phyloP scores from a whole-genome alignment of 35 echinoderm and acorn worm species.

The Holothuria glaberrima region DNA sequence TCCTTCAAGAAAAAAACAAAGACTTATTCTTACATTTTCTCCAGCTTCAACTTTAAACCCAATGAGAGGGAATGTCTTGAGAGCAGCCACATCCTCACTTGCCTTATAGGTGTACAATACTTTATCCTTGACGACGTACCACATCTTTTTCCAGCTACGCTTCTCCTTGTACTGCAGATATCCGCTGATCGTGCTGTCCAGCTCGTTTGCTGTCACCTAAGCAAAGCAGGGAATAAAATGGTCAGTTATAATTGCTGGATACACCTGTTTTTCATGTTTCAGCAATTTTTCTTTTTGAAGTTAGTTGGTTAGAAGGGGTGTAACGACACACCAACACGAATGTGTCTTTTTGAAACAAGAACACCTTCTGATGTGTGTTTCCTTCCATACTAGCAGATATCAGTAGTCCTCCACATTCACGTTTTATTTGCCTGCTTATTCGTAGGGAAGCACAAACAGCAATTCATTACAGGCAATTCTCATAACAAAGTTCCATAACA shows the following conservation, averaged over 20 bases:
- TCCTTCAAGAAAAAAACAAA: neutral
- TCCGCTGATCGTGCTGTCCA: constrained; percentile 84
- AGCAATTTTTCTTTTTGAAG: no score
- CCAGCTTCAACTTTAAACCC: constrained; percentile 66
- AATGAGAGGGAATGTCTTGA: constrained; percentile 77
- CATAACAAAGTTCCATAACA: no score
- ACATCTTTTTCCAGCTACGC: constrained; percentile 86
- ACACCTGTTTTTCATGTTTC: no score
- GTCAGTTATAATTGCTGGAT: no score
- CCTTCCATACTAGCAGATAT: neutral
- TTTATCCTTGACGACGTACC: constrained; percentile 93
- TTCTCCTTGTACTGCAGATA: constrained; percentile 65
- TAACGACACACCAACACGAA: no score
- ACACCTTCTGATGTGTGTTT: no score
- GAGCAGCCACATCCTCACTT: constrained; percentile 90
- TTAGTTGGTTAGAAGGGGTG: no score
- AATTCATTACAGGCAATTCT: no score
- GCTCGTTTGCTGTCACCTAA: constrained; percentile 76
- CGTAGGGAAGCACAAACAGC: no score
- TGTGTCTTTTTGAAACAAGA: no score
- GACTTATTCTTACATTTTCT: constrained; percentile 69
- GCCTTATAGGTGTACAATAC: constrained; percentile 94
- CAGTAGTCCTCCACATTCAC: no score
- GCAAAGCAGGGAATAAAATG: neutral
- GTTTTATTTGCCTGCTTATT: no score